Percentiles rank a stretch among this genome's conserved stretches.
These are phyloP conservation scores for Ptilonorhynchus violaceus DNA, from an alignment of 2,113 vertebrate genomes.

Conservation along the genomic window DNA sequence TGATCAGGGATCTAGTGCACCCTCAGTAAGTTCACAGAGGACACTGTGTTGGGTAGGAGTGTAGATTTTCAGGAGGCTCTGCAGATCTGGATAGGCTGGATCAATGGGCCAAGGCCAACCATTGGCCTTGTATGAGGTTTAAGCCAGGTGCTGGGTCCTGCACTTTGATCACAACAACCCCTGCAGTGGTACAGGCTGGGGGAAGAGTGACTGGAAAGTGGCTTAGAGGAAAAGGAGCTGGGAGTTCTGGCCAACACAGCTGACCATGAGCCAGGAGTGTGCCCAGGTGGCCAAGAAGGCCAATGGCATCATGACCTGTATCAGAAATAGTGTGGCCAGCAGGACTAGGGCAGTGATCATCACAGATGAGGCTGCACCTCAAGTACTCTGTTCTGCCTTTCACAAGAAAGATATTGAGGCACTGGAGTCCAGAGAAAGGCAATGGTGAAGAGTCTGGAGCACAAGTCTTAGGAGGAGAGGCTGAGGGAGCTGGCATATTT, in stretches of 20 bases:
- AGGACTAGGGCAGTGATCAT: background rate
- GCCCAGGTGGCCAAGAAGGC: background rate
- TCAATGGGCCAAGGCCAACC: background rate
- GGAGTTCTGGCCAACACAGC: background rate
- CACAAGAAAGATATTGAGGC: background rate
- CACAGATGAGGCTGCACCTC: too few relatives aligned
- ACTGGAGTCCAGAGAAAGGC: background rate
- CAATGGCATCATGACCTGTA: background rate
- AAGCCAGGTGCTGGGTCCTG: background rate
- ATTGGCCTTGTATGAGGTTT: too few relatives aligned
- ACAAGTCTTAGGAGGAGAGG: background rate
- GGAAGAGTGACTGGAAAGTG: background rate
- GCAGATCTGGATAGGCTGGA: background rate
- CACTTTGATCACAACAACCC: background rate
- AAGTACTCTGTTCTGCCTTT: background rate
- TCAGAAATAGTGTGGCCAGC: background rate
- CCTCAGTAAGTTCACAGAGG: background rate
- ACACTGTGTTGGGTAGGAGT: fast-evolving
- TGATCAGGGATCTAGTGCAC: background rate
- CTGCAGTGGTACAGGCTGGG: background rate
- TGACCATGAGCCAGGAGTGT: background rate
- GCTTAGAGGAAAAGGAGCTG: background rate
- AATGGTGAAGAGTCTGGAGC: background rate
- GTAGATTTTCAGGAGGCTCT: background rate
- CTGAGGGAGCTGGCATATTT: background rate